Evolutionary conservation across 2,797 vertebrate genomes (phyloP).

Genomic region (Danio jaintianensis): DNA sequence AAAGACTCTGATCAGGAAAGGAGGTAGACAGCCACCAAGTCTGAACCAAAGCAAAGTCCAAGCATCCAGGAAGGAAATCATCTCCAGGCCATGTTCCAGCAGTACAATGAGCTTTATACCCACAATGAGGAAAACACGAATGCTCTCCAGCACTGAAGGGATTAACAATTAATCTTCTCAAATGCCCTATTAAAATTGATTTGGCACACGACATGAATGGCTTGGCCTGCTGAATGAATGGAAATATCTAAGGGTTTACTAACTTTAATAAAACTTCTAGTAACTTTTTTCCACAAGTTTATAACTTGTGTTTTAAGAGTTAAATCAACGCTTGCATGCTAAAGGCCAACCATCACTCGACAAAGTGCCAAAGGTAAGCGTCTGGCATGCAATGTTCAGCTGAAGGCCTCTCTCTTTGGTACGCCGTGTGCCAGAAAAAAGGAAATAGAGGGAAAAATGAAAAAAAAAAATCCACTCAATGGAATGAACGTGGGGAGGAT

Average conservation of each 20-base stretch:
- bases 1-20: constrained; percentile 13
- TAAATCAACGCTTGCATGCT: constrained; percentile 13
- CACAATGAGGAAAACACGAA: constrained; percentile 28
- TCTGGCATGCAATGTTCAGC: constrained; percentile 44
- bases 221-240: neutral
- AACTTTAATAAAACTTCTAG: neutral
- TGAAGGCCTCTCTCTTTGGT: constrained; percentile 13
- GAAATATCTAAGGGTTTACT: neutral
- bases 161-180: constrained; percentile 3
- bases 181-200: constrained; percentile 6
- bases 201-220: neutral
- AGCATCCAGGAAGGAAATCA: constrained; percentile 25
- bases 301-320: neutral
- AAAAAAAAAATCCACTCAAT: constrained; percentile 41
- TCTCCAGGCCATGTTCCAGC: constrained; percentile 20
- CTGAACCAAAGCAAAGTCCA: constrained; percentile 24
- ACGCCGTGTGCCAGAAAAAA: constrained; percentile 30
- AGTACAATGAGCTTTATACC: constrained; percentile 3
- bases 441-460: constrained; percentile 7
- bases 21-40: constrained; percentile 12
- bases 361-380: constrained; percentile 14
- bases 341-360: constrained; percentile 4
- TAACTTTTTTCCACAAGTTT: constrained; percentile 6
- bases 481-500: constrained; percentile 56
- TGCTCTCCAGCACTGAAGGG: constrained; percentile 16